phyloP scores from a whole-genome alignment of 1,140 invertebrate species.

The Eriocheir sinensis region DNA sequence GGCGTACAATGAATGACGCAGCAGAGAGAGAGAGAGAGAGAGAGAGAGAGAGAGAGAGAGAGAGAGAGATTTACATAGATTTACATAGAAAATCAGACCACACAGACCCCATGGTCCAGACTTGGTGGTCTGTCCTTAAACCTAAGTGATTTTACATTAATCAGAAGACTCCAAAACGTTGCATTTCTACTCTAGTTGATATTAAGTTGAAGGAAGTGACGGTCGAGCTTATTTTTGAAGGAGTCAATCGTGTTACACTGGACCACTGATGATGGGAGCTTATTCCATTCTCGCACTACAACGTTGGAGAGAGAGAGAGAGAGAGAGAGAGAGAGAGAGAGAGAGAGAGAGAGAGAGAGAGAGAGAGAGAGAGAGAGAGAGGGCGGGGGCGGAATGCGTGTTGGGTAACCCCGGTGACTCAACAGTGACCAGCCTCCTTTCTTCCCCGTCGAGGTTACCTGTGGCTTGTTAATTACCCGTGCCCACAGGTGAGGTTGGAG shows the following conservation, averaged over 20 bases:
- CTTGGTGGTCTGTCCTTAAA: too few species aligned
- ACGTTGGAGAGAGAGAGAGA: neutral
- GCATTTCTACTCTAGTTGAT: too few species aligned
- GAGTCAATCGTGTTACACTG: too few species aligned
- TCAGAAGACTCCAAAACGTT: too few species aligned
- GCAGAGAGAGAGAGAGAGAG: neutral
- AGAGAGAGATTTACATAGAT: neutral
- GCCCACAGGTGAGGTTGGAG: too few species aligned
- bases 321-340: neutral
- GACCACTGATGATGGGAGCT: too few species aligned
- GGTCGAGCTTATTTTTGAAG: too few species aligned
- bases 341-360: neutral
- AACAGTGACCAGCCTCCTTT: neutral
- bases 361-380: neutral
- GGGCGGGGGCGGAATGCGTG: neutral
- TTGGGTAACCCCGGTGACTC: neutral
- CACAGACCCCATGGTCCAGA: too few species aligned
- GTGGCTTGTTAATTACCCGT: neutral
- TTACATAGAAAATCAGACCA: neutral
- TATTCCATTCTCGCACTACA: too few species aligned
- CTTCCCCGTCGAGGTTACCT: neutral
- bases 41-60: neutral
- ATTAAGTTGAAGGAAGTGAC: too few species aligned
- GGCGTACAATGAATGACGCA: too few species aligned
- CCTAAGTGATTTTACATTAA: too few species aligned